Base-by-base conservation (phyloP, 2,797 vertebrate genomes). In the Prunella strophiata region DNA sequence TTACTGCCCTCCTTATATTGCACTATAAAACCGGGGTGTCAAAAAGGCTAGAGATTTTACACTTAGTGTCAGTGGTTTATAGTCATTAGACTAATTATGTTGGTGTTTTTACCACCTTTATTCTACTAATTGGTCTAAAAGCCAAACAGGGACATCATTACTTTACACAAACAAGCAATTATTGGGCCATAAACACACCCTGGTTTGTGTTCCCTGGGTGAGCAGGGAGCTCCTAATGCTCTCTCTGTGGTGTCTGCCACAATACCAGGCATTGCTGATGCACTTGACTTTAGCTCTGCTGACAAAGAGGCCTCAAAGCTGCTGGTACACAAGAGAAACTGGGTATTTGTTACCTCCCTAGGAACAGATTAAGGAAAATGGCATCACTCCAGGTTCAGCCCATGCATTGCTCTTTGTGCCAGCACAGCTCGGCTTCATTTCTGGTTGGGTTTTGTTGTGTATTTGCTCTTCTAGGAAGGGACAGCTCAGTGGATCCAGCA, bases 11-110 rank as follows among this genome's bases (percentile, higher is more conserved):
- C 88, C 85, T 97, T 98, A 98, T 98, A 98, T 97, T 97, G 98
- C 93, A 57, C 97, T 98, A 98, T 98, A 99, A 98, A 98, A 97
- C 78, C 17, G 26, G 96, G 95, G 95, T 98, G 97, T 98, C 96
- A 97, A 98, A 98, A 98, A 98, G 80, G 93, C 97, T 98, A 95
- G 96, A 96, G 97, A 97, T 97, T 98, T 96, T 97, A 97, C 96
- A 93, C 98, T 97, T 97, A 92, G 97, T 98, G 96, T 93, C 66
- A 95, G 95, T 94, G 97, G 83, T 98, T 98, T 97, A 96, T 89
- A 97, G 97, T 91, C 96, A 97, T 97, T 96, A 95, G 88, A 96
- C 97, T 97, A 98, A 98, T 98, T 97, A 97, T 86, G n/a, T 91
- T 97, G 88, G 97, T 97, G 79, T 71, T 98, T 97, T 95, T 98